Conservation (phyloP, 1,140 invertebrate genomes). For the Rhysida immarginata region DNA sequence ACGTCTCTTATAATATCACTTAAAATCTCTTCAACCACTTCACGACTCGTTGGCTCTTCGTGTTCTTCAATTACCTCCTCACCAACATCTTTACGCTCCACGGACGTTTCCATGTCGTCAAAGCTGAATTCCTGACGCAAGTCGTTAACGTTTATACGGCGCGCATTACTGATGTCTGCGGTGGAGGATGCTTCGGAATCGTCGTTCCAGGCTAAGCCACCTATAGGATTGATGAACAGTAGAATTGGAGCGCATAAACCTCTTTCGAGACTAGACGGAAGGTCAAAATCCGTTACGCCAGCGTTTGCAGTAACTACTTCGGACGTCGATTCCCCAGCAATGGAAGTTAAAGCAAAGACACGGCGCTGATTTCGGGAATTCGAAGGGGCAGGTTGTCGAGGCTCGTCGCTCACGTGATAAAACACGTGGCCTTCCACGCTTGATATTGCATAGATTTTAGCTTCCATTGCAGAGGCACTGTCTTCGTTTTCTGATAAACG, state of each 20-base stretch:
- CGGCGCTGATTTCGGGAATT: slow-evolving; percentile 7
- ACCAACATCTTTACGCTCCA: neutral
- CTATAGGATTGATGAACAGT: slow-evolving; percentile 40
- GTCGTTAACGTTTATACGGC: slow-evolving; percentile 11
- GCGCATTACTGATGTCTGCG: slow-evolving; percentile 14
- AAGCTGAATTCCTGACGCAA: slow-evolving; percentile 15
- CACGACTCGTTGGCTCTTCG: slow-evolving; percentile 21
- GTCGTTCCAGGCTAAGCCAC: slow-evolving; percentile 17
- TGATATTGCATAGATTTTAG: slow-evolving; percentile 70
- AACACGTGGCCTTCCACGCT: slow-evolving; percentile 71
- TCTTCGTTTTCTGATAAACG: slow-evolving; percentile 11
- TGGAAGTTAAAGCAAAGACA: slow-evolving; percentile 1
- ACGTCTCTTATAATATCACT: slow-evolving; percentile 35
- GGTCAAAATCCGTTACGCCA: slow-evolving; percentile 35
- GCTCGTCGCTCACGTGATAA: slow-evolving; percentile 50
- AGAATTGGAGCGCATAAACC: slow-evolving; percentile 25
- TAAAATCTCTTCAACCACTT: slow-evolving; percentile 38
- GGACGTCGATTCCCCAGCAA: neutral
- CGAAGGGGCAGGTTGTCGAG: slow-evolving; percentile 18
- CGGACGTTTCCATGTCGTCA: slow-evolving; percentile 14
- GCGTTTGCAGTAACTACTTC: slow-evolving; percentile 34
- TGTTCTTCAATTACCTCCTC: no score
- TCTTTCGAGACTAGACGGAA: slow-evolving; percentile 29
- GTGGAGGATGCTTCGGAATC: slow-evolving; percentile 8
- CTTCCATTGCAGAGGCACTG: slow-evolving; percentile 24